Base-by-base conservation (phyloP, 2,888 invertebrate genomes). In the Pheosia gnoma region DNA sequence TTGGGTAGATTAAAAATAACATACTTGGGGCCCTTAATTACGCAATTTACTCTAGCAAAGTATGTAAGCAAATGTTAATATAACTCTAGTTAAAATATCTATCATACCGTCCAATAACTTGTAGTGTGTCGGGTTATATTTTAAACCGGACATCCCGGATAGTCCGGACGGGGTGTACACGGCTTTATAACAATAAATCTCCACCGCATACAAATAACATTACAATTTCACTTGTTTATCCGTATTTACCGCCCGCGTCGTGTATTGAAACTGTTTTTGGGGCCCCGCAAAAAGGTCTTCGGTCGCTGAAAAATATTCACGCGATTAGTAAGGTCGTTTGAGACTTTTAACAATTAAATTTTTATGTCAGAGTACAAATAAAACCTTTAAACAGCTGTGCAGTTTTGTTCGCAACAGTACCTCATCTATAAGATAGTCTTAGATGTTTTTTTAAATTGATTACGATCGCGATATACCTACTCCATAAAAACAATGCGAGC, bases 131-230 rank as follows among this genome's bases (percentile, higher is more conserved):
- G 51, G 45, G 64, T 61, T 62, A 63, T 73, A 70, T 75, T 74
- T 72, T 70, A 66, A 70, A 72, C 66, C 62, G 51, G 25, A 25
- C 9, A 7, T 25, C 25, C 25, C 25, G 51, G 10, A 47, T 25
- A 25, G 51, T 3, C 51, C 53, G 37, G 55, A 57, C 25, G 25
- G 25, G 25, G 25, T 25, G 25, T 25, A 59, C 58, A 58, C 54
- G 60, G 55, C 54, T 59, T 61, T 59, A 56, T 57, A 56, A 38
- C 73, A n/a, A 72, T 74, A 74, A 74, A 74, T 74, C 68, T 70
- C 56, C 49, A 0, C 0, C 2, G 63, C 5, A 4, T 53, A 53
- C 53, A 53, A 38, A 60, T 62, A 64, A 58, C 64, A 65, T 62
- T 57, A 61, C 65, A 56, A 55, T 64, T 70, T 66, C 60, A 62